phyloP scores from a whole-genome alignment of 2,888 invertebrate genomes.

The Plutella xylostella region DNA sequence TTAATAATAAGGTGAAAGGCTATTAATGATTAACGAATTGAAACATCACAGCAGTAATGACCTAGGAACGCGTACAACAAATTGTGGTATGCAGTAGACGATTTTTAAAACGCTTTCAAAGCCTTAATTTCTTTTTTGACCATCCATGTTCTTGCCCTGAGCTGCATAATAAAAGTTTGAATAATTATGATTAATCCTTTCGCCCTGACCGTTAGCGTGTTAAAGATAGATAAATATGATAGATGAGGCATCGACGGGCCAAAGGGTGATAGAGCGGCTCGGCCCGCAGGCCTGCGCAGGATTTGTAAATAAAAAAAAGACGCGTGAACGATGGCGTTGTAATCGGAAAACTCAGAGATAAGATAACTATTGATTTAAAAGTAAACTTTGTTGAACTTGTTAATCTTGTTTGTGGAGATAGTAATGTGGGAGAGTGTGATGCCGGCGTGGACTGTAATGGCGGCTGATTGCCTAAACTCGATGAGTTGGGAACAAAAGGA shows the following conservation, averaged over 20 bases:
- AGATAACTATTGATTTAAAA: too few relatives aligned
- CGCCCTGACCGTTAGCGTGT: slow-evolving; percentile 15
- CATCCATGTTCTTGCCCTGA: slow-evolving; percentile 15
- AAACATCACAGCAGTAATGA: not conserved
- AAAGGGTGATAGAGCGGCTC: slow-evolving; percentile 14
- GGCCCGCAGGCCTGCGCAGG: not conserved
- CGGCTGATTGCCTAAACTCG: too few relatives aligned
- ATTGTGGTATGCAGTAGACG: slow-evolving; percentile 5
- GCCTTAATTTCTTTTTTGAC: slow-evolving; percentile 1
- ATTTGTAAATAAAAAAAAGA: slow-evolving; percentile 2
- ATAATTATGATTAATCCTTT: slow-evolving; percentile 23
- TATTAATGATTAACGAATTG: not conserved
- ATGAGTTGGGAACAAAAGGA: too few relatives aligned
- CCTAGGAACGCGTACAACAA: not conserved
- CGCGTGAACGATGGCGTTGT: slow-evolving; percentile 2
- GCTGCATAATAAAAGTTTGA: slow-evolving; percentile 23
- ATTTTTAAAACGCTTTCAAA: slow-evolving; percentile 6
- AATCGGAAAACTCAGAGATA: slow-evolving; percentile 6
- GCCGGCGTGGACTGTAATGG: too few relatives aligned
- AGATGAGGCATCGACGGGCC: slow-evolving; percentile 17
- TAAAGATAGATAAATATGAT: slow-evolving; percentile 23
- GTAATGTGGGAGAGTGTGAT: too few relatives aligned
- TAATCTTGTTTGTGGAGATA: too few relatives aligned
- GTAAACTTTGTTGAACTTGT: too few relatives aligned
- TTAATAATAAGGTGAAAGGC: not conserved